These are phyloP conservation scores for Lipotes vexillifer DNA, from an alignment of 2,113 vertebrate species.

Conservation along the genomic window DNA sequence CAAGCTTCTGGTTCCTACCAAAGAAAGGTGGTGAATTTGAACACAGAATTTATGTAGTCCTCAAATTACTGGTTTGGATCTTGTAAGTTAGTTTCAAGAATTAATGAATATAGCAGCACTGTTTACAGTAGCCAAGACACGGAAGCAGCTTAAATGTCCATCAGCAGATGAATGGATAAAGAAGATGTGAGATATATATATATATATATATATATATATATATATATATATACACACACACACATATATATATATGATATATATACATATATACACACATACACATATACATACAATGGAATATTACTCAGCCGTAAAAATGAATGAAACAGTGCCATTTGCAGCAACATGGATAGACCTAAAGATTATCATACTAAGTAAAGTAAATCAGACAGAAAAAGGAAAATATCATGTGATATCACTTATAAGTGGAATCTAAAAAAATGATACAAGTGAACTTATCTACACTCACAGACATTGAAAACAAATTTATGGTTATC, in stretches of 20 bases:
- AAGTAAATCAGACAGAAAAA: not conserved
- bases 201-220: no score
- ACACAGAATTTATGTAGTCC: not conserved
- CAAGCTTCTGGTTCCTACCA: not conserved
- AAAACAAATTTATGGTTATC: not conserved
- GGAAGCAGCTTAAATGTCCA: not conserved
- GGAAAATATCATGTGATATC: not conserved
- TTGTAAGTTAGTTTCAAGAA: not conserved
- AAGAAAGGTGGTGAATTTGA: not conserved
- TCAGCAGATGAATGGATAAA: not conserved
- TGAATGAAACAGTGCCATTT: not conserved
- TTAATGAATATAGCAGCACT: not conserved
- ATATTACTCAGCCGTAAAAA: not conserved
- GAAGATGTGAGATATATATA: not conserved
- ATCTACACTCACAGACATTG: not conserved
- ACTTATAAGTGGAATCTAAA: no score
- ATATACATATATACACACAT: no score
- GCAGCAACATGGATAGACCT: not conserved
- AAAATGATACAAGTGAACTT: no score
- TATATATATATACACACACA: no score
- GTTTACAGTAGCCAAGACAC: not conserved
- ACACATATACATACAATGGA: not conserved
- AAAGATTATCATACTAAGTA: not conserved
- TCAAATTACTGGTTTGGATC: not conserved
- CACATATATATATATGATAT: no score